phyloP scores from a whole-genome alignment of 2,888 invertebrate species.

The Diaphora mendica region DNA sequence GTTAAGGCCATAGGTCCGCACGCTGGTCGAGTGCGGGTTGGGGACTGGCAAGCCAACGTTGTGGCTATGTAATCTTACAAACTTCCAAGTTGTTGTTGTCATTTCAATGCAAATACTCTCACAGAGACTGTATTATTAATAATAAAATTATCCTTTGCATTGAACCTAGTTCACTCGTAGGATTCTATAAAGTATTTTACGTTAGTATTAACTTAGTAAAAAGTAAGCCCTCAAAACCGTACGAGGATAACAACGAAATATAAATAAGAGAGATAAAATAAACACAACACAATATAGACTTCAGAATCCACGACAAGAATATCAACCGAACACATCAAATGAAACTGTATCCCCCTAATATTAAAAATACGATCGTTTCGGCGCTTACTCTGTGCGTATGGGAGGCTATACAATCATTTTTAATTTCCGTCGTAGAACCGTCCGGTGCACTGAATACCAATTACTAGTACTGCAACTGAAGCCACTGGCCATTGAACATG shows the following conservation, averaged over 20 bases:
- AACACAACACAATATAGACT: not conserved
- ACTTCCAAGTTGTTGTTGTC: no score
- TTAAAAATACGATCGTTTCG: slow-evolving; percentile 13
- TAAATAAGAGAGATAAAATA: slow-evolving; percentile 5
- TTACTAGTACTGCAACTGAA: slow-evolving; percentile 65
- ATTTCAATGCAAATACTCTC: no score
- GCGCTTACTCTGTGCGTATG: slow-evolving; percentile 40
- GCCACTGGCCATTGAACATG: slow-evolving; percentile 73
- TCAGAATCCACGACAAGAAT: slow-evolving; percentile 1
- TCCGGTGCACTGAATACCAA: slow-evolving; percentile 80
- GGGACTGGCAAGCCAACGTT: no score
- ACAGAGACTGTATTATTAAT: no score
- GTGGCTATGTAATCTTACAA: no score
- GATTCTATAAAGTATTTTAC: not conserved
- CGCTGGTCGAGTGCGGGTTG: no score
- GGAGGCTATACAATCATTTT: slow-evolving; percentile 77
- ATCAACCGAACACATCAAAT: slow-evolving; percentile 10
- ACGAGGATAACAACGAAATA: not conserved
- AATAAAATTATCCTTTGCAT: no score
- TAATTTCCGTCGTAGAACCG: slow-evolving; percentile 73
- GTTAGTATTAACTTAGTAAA: not conserved
- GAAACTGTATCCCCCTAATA: slow-evolving; percentile 16
- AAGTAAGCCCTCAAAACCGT: not conserved
- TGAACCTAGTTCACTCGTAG: no score
- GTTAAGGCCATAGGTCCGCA: no score